These are phyloP conservation scores for Vireo griseus DNA, from an alignment of 2,797 vertebrate species.

Conservation along the genomic window DNA sequence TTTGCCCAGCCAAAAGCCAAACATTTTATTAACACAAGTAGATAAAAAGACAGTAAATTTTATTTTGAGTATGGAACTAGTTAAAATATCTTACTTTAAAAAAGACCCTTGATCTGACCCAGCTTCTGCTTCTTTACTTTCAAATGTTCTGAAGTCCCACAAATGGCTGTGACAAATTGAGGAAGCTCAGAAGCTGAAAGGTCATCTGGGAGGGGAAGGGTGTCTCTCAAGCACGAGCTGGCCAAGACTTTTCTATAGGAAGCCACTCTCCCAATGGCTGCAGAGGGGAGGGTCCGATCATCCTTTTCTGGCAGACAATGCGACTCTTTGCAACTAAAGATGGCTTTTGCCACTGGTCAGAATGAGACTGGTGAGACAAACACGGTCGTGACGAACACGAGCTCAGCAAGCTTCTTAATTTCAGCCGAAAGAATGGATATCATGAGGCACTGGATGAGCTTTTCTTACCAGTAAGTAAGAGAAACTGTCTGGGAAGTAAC, in stretches of 20 bases:
- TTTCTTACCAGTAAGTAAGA: slow-evolving; percentile 23
- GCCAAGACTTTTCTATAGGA: background rate
- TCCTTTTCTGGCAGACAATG: background rate
- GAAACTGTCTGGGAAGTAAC: slow-evolving; percentile 9
- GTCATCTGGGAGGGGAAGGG: background rate
- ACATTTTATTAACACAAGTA: background rate
- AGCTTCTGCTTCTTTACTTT: slow-evolving; percentile 26
- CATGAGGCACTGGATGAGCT: background rate
- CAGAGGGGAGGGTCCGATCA: background rate
- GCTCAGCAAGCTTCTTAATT: background rate
- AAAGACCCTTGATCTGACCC: background rate
- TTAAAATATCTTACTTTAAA: slow-evolving; percentile 7
- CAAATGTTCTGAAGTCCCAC: background rate
- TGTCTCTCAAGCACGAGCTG: background rate
- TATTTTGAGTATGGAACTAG: background rate
- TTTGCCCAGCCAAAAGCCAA: background rate
- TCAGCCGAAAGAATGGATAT: background rate
- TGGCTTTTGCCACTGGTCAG: background rate
- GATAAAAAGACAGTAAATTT: background rate
- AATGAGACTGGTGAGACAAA: background rate
- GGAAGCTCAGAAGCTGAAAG: slow-evolving; percentile 1
- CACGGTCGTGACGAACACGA: fast-evolving
- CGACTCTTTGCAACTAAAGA: background rate
- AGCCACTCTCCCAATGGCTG: background rate
- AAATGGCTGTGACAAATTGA: background rate